Conservation (phyloP, 2,888 invertebrate genomes). For the Zele albiditarsus region DNA sequence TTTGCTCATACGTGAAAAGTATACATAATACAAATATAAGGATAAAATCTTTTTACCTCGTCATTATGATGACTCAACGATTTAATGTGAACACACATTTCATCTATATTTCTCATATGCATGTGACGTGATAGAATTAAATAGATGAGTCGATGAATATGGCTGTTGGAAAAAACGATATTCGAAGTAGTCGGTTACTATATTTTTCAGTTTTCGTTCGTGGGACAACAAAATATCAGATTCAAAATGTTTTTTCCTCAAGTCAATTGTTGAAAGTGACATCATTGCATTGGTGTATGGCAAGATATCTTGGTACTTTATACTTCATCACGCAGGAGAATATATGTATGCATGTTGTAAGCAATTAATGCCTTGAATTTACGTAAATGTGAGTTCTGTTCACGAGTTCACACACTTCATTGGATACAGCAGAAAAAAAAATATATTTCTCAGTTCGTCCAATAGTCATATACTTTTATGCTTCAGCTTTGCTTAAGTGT, state of each 20-base stretch:
- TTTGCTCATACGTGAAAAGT: not conserved
- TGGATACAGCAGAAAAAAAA: not conserved
- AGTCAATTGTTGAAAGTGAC: not conserved
- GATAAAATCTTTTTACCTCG: not conserved
- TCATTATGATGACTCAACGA: not conserved
- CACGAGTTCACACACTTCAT: not conserved
- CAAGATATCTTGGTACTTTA: conserved; percentile 30
- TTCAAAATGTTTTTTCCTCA: not conserved
- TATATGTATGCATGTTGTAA: not conserved
- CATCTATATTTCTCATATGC: not conserved
- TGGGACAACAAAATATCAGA: not conserved
- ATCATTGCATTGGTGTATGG: conserved; percentile 16
- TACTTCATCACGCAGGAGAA: not conserved
- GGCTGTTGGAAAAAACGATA: not conserved
- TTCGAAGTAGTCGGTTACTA: not conserved
- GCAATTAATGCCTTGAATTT: not conserved
- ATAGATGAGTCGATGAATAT: not conserved
- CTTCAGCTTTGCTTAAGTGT: conserved; percentile 58
- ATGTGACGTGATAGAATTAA: not conserved
- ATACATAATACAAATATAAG: not conserved
- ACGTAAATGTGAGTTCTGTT: not conserved
- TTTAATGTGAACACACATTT: not conserved
- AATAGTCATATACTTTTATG: conserved; percentile 45
- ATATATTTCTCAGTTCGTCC: not conserved
- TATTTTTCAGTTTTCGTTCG: not conserved